phyloP scores from a whole-genome alignment of 1,140 invertebrate species.

The Apolygus lucorum region DNA sequence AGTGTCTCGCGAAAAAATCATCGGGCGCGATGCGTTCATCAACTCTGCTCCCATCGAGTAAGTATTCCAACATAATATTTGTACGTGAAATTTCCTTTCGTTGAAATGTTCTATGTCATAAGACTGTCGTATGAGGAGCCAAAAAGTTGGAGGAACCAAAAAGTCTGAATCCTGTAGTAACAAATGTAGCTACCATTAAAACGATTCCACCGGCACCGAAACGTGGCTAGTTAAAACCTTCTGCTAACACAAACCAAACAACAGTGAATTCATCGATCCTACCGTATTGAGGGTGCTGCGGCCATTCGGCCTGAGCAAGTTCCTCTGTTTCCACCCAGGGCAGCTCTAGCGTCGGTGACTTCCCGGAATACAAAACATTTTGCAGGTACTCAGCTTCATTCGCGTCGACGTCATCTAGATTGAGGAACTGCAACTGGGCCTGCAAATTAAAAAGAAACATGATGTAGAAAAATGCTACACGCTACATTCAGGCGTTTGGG shows the following conservation, averaged over 20 bases:
- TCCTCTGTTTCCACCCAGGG: conserved; percentile 24
- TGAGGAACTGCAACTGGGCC: conserved; percentile 18
- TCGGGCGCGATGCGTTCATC: too few species aligned
- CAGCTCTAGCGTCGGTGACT: conserved; percentile 16
- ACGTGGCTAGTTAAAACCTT: background rate
- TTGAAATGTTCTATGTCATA: too few species aligned
- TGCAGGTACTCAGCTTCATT: conserved; percentile 19
- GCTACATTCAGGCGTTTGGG: background rate
- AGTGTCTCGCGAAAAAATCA: too few species aligned
- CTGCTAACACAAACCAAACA: conserved; percentile 3
- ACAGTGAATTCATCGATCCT: too few species aligned
- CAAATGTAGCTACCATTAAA: too few species aligned
- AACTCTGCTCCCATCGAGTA: too few species aligned
- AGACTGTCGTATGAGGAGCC: too few species aligned
- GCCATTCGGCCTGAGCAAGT: background rate
- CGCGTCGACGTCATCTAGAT: conserved; percentile 18
- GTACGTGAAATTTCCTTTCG: too few species aligned
- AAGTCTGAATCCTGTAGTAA: too few species aligned
- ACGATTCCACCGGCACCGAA: background rate
- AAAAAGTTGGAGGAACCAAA: too few species aligned
- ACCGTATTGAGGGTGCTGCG: conserved; percentile 22
- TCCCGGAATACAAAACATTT: conserved; percentile 19
- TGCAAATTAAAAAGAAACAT: too few species aligned
- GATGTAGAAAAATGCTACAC: background rate
- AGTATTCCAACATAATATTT: too few species aligned